Evolutionary conservation across 2,113 vertebrate genomes (phyloP).

Genomic region (Grammomys surdaster): DNA sequence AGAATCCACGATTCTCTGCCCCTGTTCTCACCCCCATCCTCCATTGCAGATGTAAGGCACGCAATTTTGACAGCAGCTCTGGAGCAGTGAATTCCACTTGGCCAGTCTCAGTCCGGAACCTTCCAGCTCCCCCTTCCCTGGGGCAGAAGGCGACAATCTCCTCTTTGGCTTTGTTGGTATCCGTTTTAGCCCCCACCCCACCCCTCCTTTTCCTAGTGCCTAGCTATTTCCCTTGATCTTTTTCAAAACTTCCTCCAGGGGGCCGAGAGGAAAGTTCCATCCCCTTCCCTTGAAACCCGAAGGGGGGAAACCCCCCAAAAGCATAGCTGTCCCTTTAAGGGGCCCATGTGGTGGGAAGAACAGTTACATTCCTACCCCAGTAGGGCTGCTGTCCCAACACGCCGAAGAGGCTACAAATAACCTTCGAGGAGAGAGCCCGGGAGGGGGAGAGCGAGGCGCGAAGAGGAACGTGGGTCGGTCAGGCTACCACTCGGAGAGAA

Average conservation of each 20-base stretch:
- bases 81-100: slow-evolving; percentile 53
- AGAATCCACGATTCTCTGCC: background rate
- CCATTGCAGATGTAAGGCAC: background rate
- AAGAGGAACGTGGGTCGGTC: slow-evolving; percentile 46
- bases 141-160: slow-evolving; percentile 75
- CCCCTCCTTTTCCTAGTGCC: background rate
- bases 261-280: slow-evolving; percentile 79
- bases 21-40: background rate
- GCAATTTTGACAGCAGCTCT: slow-evolving; percentile 72
- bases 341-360: slow-evolving; percentile 88
- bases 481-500: slow-evolving; percentile 21
- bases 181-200: slow-evolving; percentile 42
- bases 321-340: slow-evolving; percentile 89
- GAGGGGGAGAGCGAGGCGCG: background rate
- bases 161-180: slow-evolving; percentile 76
- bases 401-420: slow-evolving; percentile 89
- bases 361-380: slow-evolving; percentile 92
- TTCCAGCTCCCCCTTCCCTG: slow-evolving; percentile 65
- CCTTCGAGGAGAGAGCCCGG: slow-evolving; percentile 78
- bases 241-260: slow-evolving; percentile 84
- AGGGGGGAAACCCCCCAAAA: slow-evolving; percentile 74
- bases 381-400: slow-evolving; percentile 94
- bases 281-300: slow-evolving; percentile 54
- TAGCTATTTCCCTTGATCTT: slow-evolving; percentile 81
- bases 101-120: slow-evolving; percentile 50